Conservation (phyloP, 64 coral and sea anemone genomes). For the Stichodactyla helianthus region DNA sequence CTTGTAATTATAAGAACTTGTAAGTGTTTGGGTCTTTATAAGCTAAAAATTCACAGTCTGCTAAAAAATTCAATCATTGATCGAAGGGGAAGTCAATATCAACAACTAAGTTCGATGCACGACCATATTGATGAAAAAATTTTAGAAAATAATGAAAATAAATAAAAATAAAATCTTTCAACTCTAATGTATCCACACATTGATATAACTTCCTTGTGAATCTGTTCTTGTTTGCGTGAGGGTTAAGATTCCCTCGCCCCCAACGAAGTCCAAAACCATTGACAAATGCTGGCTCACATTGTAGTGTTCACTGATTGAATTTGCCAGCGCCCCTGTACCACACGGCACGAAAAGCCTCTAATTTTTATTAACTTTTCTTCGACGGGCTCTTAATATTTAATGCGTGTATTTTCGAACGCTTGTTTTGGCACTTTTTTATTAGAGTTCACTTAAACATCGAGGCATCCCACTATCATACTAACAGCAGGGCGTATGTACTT, state of each 20-base stretch:
- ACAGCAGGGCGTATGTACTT: not conserved
- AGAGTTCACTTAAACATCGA: not conserved
- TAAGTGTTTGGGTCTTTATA: no score
- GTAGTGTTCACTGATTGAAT: not conserved
- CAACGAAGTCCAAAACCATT: not conserved
- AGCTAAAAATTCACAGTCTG: no score
- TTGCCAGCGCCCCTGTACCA: not conserved
- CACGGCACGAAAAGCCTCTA: not conserved
- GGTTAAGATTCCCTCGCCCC: not conserved
- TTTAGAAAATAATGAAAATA: no score
- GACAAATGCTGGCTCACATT: not conserved
- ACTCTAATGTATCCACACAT: no score
- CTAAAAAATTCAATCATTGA: no score
- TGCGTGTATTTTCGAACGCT: not conserved
- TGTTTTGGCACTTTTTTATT: slow-evolving; percentile 4
- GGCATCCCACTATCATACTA: not conserved
- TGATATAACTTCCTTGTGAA: no score
- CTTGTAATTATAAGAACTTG: no score
- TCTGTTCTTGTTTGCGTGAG: no score
- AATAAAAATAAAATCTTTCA: no score
- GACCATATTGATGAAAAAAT: no score
- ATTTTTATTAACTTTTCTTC: not conserved
- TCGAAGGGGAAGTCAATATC: no score
- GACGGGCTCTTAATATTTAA: not conserved
- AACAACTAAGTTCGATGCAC: no score